These are phyloP conservation scores for Rhizomys pruinosus DNA, from an alignment of 2,113 vertebrate genomes.

Conservation along the genomic window DNA sequence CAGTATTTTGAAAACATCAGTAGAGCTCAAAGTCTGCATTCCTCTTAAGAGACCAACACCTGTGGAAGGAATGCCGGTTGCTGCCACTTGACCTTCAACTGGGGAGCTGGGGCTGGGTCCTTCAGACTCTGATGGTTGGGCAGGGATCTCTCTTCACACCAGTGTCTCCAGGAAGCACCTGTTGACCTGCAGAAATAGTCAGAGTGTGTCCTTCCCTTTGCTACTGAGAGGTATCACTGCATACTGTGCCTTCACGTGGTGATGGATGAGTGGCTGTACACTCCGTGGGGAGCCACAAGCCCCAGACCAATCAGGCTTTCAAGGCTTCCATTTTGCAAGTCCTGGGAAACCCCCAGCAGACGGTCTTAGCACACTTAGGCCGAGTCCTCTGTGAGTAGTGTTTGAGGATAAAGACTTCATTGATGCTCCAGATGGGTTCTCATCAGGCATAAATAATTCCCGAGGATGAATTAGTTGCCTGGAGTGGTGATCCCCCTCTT, in stretches of 20 bases:
- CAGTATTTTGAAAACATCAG: slow-evolving; percentile 80
- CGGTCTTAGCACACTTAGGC: slow-evolving; percentile 4
- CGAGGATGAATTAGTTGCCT: neutral
- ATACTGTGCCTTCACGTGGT: neutral
- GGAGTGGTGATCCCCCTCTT: slow-evolving; percentile 31
- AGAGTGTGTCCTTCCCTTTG: neutral
- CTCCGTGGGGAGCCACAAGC: slow-evolving; percentile 29
- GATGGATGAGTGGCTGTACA: slow-evolving; percentile 26
- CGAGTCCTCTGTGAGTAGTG: slow-evolving; percentile 39
- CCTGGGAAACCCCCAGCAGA: slow-evolving; percentile 37
- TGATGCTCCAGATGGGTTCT: slow-evolving; percentile 68
- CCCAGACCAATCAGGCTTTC: neutral
- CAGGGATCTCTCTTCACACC: neutral
- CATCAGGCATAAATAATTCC: slow-evolving; percentile 63
- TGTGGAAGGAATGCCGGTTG: slow-evolving; percentile 75
- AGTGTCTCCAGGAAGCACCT: neutral
- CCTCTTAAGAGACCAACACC: slow-evolving; percentile 78
- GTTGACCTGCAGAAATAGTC: neutral
- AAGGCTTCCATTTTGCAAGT: slow-evolving; percentile 5
- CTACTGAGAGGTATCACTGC: slow-evolving; percentile 1
- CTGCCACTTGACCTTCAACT: slow-evolving; percentile 76
- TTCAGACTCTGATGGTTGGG: neutral
- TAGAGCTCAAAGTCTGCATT: slow-evolving; percentile 80
- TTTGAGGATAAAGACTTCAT: slow-evolving; percentile 47
- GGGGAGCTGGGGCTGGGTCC: neutral